phyloP scores from a whole-genome alignment of 1,140 invertebrate genomes.

The Linepithema humile region DNA sequence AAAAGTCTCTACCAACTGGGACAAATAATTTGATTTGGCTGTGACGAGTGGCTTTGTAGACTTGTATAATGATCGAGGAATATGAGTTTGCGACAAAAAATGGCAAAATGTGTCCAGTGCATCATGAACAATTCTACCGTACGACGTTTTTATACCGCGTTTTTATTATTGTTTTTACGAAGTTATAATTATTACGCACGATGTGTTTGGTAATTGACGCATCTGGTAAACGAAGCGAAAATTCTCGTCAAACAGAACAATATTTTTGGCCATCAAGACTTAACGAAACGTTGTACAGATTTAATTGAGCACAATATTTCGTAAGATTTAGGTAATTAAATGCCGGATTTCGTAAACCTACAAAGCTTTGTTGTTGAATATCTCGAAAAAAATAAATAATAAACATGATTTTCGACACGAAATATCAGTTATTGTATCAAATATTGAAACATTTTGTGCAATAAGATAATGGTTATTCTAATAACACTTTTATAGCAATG shows the following conservation, averaged over 20 bases:
- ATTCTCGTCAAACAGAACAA: not conserved
- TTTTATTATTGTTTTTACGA: not conserved
- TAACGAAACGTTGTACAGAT: not conserved
- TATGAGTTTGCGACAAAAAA: slow-evolving; percentile 3
- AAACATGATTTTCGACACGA: too few species aligned
- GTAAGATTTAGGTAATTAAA: too few species aligned
- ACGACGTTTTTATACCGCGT: not conserved
- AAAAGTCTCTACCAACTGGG: slow-evolving; percentile 6
- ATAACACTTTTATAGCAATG: too few species aligned
- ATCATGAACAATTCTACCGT: not conserved
- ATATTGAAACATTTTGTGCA: too few species aligned
- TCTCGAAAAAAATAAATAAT: not conserved
- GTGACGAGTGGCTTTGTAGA: slow-evolving; percentile 21
- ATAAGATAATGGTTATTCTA: too few species aligned
- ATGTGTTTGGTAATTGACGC: not conserved
- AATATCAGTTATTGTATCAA: too few species aligned
- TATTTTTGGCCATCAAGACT: not conserved
- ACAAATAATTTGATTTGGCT: slow-evolving; percentile 51
- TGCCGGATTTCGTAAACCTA: not conserved
- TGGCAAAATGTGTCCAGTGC: not conserved
- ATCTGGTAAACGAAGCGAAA: not conserved
- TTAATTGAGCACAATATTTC: too few species aligned
- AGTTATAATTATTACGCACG: not conserved
- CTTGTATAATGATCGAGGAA: slow-evolving; percentile 19
- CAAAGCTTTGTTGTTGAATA: not conserved